Evolutionary conservation across 2,888 invertebrate genomes (phyloP).

Genomic region (Helicoverpa assulta): DNA sequence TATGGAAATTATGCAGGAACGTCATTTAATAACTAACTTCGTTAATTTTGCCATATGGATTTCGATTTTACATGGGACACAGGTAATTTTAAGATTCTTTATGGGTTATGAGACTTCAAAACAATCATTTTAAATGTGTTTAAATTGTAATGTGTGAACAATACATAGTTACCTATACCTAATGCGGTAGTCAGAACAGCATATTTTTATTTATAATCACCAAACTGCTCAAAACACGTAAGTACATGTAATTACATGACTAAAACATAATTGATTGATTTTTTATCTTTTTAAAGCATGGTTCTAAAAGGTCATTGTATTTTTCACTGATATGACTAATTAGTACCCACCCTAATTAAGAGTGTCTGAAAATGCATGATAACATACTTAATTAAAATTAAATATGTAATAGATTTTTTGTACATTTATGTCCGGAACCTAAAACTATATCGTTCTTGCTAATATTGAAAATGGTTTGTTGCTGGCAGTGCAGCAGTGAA

Average conservation of each 20-base stretch:
- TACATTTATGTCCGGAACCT: background rate
- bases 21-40: slow-evolving; percentile 55
- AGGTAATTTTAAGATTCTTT: slow-evolving; percentile 61
- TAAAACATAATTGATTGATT: slow-evolving; percentile 24
- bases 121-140: too few species aligned
- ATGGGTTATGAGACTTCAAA: too few species aligned
- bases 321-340: slow-evolving; percentile 27
- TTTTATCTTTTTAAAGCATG: slow-evolving; percentile 7
- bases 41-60: slow-evolving; percentile 58
- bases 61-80: slow-evolving; percentile 58
- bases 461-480: too few species aligned
- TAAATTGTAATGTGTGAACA: too few species aligned
- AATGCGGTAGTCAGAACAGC: too few species aligned
- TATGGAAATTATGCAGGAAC: slow-evolving; percentile 71
- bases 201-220: too few species aligned
- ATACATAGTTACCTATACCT: too few species aligned
- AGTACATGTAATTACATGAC: background rate
- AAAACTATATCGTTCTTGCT: background rate
- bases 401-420: background rate
- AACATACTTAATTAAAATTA: slow-evolving; percentile 6
- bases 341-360: slow-evolving; percentile 17
- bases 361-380: slow-evolving; percentile 23
- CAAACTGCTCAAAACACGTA: too few species aligned
- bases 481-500: too few species aligned
- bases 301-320: slow-evolving; percentile 29